Base-by-base conservation (phyloP, 2,797 vertebrate genomes). In the Malacoctenus gilli region DNA sequence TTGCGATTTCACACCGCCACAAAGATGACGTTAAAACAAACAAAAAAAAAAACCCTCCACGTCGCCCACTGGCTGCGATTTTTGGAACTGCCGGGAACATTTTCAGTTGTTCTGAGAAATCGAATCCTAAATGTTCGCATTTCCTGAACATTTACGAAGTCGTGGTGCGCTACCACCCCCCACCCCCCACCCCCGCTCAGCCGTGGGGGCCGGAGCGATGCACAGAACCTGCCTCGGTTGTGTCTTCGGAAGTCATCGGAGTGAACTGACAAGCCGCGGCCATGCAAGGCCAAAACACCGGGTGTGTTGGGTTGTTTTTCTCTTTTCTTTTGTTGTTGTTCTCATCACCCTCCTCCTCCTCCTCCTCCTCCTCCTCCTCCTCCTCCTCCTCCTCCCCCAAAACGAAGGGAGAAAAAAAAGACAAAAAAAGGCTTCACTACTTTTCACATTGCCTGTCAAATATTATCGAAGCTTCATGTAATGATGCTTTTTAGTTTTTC, bases 401-500 rank as follows among this genome's bases (percentile, higher is more conserved):
- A 37, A n/a, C n/a, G n/a, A n/a, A n/a, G n/a, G n/a, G n/a, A n/a
- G n/a, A n/a, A 36, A 5, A 37, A 32, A 5, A 32, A 39, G 21
- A 47, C 60, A 39, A 59, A 71, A 57, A 77, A 69, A 68, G 70
- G 59, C 72, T 78, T 74, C 73, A 80, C 70, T 80, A 69, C 85
- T 77, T 82, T 84, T 86, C 77, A 88, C 86, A 68, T 87, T 74
- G 79, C 87, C 89, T 90, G 87, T 90, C 85, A 89, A 79, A 78
- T 83, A 85, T 87, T 82, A 88, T 75, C 38, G 65, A 87, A 91
- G 90, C 90, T 88, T 92, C 89, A 92, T 92, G 75, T 91, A 87
- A 92, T 93, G 91, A 91, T 62, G 91, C 89, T 90, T 92, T 90
- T 86, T 85, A 75, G 84, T 89, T 90, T 91, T 91, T 85, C 71